phyloP scores from a whole-genome alignment of 2,888 invertebrate species.

The Maniola hyperantus region DNA sequence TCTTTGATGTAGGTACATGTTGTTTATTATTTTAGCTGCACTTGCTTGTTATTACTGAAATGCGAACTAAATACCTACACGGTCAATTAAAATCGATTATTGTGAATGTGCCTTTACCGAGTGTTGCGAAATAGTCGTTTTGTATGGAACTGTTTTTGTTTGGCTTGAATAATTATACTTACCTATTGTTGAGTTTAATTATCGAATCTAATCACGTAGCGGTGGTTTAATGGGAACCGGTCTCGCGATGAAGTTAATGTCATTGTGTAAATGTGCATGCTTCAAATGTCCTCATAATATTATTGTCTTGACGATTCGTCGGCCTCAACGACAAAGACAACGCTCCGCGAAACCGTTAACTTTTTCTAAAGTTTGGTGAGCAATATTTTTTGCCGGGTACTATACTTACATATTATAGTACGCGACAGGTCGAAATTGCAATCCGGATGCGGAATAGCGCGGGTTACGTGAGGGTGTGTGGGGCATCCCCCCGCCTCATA shows the following conservation, averaged over 20 bases:
- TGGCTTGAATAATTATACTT: constrained; percentile 31
- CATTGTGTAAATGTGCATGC: constrained; percentile 13
- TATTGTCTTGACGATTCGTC: neutral
- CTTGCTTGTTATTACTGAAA: neutral
- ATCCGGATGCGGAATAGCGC: too few relatives aligned
- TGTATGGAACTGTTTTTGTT: constrained; percentile 15
- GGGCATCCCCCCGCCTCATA: too few relatives aligned
- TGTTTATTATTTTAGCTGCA: too few relatives aligned
- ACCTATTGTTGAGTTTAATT: constrained; percentile 35
- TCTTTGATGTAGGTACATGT: too few relatives aligned
- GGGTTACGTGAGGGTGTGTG: too few relatives aligned
- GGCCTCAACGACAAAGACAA: too few relatives aligned
- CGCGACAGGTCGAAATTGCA: too few relatives aligned
- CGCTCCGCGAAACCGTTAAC: too few relatives aligned
- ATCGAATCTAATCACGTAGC: constrained; percentile 28
- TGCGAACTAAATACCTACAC: neutral
- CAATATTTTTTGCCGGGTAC: too few relatives aligned
- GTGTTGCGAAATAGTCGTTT: constrained; percentile 16
- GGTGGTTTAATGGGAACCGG: constrained; percentile 25
- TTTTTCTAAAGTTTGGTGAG: too few relatives aligned
- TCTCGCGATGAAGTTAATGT: constrained; percentile 11
- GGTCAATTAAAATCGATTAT: neutral
- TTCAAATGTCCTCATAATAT: neutral
- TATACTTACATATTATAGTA: too few relatives aligned
- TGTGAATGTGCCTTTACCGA: neutral